A percentile compares a stretch with the other conserved stretches of the same genome.
phyloP scores from a whole-genome alignment of 2,888 invertebrate genomes.

The Nemotelus pantherinus region DNA sequence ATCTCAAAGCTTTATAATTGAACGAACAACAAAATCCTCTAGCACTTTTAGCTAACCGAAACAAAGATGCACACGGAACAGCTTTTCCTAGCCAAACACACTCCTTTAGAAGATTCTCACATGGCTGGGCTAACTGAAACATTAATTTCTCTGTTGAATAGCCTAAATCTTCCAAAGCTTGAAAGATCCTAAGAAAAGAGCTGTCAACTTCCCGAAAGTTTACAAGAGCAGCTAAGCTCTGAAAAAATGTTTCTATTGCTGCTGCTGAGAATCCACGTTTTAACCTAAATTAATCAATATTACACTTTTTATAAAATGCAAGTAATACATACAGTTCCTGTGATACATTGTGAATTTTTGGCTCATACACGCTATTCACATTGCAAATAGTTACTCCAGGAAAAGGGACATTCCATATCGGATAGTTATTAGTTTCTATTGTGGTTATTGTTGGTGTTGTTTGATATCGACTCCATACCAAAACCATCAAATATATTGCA shows the following conservation, averaged over 20 bases:
- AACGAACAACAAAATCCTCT: constrained; percentile 61
- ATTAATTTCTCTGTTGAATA: constrained; percentile 57
- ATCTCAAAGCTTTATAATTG: constrained; percentile 56
- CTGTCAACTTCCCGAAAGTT: constrained; percentile 55
- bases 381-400: constrained; percentile 74
- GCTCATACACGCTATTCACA: constrained; percentile 69
- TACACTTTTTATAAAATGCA: background rate
- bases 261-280: constrained; percentile 41
- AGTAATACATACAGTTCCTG: constrained; percentile 66
- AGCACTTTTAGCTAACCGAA: constrained; percentile 56
- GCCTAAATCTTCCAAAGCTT: constrained; percentile 53
- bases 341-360: constrained; percentile 64
- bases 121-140: constrained; percentile 60
- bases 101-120: constrained; percentile 55
- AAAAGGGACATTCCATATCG: constrained; percentile 74
- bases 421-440: constrained; percentile 71
- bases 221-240: constrained; percentile 56
- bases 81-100: constrained; percentile 57
- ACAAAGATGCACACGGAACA: constrained; percentile 57
- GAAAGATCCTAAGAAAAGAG: constrained; percentile 53
- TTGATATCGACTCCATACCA: constrained; percentile 55
- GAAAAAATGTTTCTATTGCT: constrained; percentile 55
- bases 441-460: constrained; percentile 57
- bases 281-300: constrained; percentile 54
- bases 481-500: constrained; percentile 54